A percentile compares a stretch with the other conserved stretches of the same genome.
These are phyloP conservation scores for Caenorhabditis sinica DNA, from an alignment of 2,888 invertebrate genomes.

Conservation along the genomic window DNA sequence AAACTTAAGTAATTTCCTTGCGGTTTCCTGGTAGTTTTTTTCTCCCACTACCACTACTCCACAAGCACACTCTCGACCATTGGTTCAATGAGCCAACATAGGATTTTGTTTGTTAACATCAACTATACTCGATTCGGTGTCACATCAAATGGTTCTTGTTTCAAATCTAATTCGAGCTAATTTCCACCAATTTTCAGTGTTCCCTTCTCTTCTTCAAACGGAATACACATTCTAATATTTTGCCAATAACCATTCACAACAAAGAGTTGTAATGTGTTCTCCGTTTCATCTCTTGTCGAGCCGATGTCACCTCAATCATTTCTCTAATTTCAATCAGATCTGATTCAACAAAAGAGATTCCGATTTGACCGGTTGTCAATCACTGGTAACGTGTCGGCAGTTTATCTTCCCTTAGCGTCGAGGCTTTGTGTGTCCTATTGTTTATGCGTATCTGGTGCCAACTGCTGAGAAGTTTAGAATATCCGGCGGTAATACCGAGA, in stretches of 20 bases:
- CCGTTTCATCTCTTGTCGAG: neutral
- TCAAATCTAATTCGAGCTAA: slow-evolving; percentile 44
- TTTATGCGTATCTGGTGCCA: slow-evolving; percentile 54
- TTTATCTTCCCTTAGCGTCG: slow-evolving; percentile 34
- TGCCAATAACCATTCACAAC: slow-evolving; percentile 25
- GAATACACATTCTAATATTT: slow-evolving; percentile 30
- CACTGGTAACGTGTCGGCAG: slow-evolving; percentile 59
- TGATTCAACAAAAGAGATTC: slow-evolving; percentile 24
- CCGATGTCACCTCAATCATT: slow-evolving; percentile 34
- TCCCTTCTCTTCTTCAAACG: neutral
- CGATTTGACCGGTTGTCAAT: slow-evolving; percentile 43
- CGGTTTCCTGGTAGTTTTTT: slow-evolving; percentile 52
- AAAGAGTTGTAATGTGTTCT: slow-evolving; percentile 36
- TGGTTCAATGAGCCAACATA: slow-evolving; percentile 48
- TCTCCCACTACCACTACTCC: slow-evolving; percentile 7
- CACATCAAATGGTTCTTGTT: slow-evolving; percentile 10
- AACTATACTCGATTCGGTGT: slow-evolving; percentile 41
- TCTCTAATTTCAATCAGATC: slow-evolving; percentile 53
- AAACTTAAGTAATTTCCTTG: slow-evolving; percentile 49
- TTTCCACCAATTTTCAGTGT: slow-evolving; percentile 8
- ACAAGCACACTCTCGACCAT: slow-evolving; percentile 57
- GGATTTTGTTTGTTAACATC: slow-evolving; percentile 54
- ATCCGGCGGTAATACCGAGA: slow-evolving; percentile 44
- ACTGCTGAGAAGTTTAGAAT: slow-evolving; percentile 62
- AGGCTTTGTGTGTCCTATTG: slow-evolving; percentile 35